Percentiles rank a stretch among this genome's conserved stretches.
Evolutionary conservation across 2,113 vertebrate species (phyloP).

Genomic region (Sander lucioperca): DNA sequence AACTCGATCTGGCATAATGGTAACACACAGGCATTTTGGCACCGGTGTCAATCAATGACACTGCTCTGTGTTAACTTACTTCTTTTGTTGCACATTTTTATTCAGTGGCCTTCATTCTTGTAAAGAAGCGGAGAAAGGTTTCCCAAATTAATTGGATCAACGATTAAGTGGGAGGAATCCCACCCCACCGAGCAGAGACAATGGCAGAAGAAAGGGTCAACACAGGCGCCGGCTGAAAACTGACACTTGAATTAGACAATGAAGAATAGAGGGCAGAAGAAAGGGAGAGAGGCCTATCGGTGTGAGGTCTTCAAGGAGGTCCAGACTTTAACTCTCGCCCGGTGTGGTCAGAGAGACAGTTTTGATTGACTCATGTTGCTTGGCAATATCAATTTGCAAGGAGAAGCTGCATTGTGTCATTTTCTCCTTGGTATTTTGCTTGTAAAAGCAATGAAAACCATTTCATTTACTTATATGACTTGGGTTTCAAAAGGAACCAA

Average conservation of each 20-base stretch:
- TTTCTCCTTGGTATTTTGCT: slow-evolving; percentile 11
- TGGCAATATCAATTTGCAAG: slow-evolving; percentile 43
- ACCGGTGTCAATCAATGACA: slow-evolving; percentile 77
- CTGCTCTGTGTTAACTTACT: slow-evolving; percentile 62
- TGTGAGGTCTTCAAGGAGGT: slow-evolving; percentile 77
- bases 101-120: slow-evolving; percentile 68
- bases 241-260: slow-evolving; percentile 82
- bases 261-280: slow-evolving; percentile 71
- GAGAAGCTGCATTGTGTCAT: slow-evolving; percentile 10
- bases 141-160: slow-evolving; percentile 81
- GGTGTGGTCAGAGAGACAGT: slow-evolving; percentile 25
- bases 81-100: slow-evolving; percentile 72
- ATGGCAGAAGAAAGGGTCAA: slow-evolving; percentile 66
- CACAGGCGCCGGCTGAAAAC: slow-evolving; percentile 64
- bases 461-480: neutral
- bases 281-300: slow-evolving; percentile 58
- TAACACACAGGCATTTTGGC: slow-evolving; percentile 70
- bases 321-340: slow-evolving; percentile 42
- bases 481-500: neutral
- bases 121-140: slow-evolving; percentile 61
- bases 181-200: slow-evolving; percentile 69
- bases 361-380: slow-evolving; percentile 44
- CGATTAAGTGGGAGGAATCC: slow-evolving; percentile 75
- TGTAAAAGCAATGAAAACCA: neutral
- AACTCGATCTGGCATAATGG: slow-evolving; percentile 69